Base-by-base conservation (phyloP, 2,888 invertebrate species). In the Pristionchus fissidentatus region DNA sequence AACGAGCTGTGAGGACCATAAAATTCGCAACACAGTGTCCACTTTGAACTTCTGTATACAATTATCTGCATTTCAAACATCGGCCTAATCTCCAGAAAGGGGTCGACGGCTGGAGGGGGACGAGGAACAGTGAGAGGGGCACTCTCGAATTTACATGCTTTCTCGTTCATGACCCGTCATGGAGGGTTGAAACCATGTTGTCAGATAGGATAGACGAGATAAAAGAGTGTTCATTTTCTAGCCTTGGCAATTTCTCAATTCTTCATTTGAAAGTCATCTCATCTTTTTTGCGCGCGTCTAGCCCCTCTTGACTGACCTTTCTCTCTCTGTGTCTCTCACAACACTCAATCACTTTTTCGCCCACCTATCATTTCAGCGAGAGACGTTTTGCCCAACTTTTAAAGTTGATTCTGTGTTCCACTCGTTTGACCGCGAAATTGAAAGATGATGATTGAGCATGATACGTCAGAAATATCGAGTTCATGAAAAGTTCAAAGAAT, bases 1-100 rank as follows among this genome's bases (percentile, higher is more conserved):
- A 22, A 38, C 22, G 66, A 66, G n/a, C 62, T 66, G 66, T 35
- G 66, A 66, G 66, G 66, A 66, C n/a, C 38, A 38, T 66, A 66
- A 66, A 66, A 15, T 22, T 66, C 1, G 35, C 13, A 35, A 19
- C 8, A 38, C 22, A 38, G 38, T 66, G 38, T 15, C 55, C 10
- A 55, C 15, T 46, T 46, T 15, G 10, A 46, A 46, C 10, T 46
- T 46, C 15, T n/a, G n/a, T n/a, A n/a, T n/a, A n/a, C n/a, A n/a
- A n/a, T n/a, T n/a, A n/a, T n/a, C n/a, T n/a, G n/a, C n/a, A n/a
- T n/a, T n/a, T n/a, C n/a, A n/a, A n/a, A n/a, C n/a, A n/a, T n/a
- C n/a, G n/a, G n/a, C n/a, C n/a, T n/a, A n/a, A n/a, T n/a, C n/a
- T n/a, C n/a, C n/a, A n/a, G n/a, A n/a, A n/a, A n/a, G n/a, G n/a